phyloP scores from a whole-genome alignment of 2,797 vertebrate species.

The Anguilla marmorata region DNA sequence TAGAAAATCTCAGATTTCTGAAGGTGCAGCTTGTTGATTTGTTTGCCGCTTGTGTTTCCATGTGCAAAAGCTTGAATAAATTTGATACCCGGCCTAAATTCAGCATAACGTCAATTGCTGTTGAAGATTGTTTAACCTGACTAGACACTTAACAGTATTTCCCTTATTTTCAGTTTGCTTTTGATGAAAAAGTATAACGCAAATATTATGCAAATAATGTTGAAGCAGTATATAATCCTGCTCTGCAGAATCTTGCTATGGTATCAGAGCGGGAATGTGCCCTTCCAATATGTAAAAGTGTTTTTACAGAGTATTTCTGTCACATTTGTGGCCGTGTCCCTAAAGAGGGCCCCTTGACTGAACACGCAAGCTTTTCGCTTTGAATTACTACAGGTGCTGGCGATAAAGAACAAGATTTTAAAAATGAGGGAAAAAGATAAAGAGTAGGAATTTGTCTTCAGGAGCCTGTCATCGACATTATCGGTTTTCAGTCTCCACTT shows the following conservation, averaged over 20 bases:
- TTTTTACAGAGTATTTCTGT: conserved; percentile 4
- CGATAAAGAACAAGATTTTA: conserved; percentile 8
- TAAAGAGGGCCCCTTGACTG: neutral
- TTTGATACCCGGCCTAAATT: neutral
- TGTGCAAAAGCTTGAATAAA: neutral
- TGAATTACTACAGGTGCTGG: conserved; percentile 25
- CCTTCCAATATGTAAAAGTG: conserved; percentile 14
- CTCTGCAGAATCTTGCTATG: conserved; percentile 23
- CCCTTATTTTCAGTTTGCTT: neutral
- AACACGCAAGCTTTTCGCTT: conserved; percentile 26
- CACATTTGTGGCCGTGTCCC: neutral
- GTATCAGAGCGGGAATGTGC: conserved; percentile 13
- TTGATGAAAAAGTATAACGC: neutral
- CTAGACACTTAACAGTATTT: neutral
- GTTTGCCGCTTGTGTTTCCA: neutral
- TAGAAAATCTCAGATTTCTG: neutral
- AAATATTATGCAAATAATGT: neutral
- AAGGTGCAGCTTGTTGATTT: neutral
- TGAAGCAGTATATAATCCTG: neutral
- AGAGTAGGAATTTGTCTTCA: conserved; percentile 23
- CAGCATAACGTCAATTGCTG: neutral
- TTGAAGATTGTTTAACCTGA: neutral
- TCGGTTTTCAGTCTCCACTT: neutral
- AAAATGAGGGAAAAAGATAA: neutral
- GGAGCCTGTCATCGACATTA: conserved; percentile 18